Evolutionary conservation across 2,888 invertebrate genomes (phyloP).

Genomic region (Heterodera filipjevi): DNA sequence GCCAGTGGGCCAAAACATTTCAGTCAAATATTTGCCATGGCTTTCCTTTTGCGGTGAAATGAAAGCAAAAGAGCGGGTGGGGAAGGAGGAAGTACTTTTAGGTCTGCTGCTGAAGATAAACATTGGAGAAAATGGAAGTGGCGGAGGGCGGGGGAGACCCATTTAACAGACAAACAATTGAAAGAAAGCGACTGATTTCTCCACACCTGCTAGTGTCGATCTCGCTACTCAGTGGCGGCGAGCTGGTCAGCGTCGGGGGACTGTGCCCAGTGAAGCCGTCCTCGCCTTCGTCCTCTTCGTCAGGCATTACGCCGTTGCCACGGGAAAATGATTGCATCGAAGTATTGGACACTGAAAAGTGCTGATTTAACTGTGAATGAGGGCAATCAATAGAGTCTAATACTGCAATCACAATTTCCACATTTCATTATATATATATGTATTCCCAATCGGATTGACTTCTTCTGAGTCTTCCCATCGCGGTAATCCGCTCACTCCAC

Average conservation of each 20-base stretch:
- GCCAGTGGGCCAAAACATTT: no score
- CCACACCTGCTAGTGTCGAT: conserved; percentile 46
- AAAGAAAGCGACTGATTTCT: neutral
- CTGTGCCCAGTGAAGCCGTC: conserved; percentile 33
- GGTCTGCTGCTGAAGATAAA: neutral
- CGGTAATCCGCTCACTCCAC: neutral
- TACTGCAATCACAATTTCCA: neutral
- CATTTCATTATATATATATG: neutral
- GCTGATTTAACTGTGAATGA: neutral
- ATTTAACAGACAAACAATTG: neutral
- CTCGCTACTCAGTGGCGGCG: conserved; percentile 42
- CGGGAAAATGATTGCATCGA: neutral
- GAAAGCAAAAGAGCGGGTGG: no score
- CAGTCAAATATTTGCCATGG: no score
- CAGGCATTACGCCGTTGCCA: neutral
- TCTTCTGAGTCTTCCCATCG: neutral
- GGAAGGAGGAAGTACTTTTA: no score
- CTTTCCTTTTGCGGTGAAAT: no score
- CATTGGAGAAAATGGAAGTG: neutral
- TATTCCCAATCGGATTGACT: conserved; percentile 6
- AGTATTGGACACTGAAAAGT: conserved; percentile 24
- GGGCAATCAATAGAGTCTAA: neutral
- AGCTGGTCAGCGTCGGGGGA: conserved; percentile 44
- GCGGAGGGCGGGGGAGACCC: no score
- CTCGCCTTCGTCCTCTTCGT: neutral